A percentile compares a stretch with the other conserved stretches of the same genome.
These are phyloP conservation scores for Bufo bufo DNA, from an alignment of 2,113 vertebrate genomes.

Conservation along the genomic window DNA sequence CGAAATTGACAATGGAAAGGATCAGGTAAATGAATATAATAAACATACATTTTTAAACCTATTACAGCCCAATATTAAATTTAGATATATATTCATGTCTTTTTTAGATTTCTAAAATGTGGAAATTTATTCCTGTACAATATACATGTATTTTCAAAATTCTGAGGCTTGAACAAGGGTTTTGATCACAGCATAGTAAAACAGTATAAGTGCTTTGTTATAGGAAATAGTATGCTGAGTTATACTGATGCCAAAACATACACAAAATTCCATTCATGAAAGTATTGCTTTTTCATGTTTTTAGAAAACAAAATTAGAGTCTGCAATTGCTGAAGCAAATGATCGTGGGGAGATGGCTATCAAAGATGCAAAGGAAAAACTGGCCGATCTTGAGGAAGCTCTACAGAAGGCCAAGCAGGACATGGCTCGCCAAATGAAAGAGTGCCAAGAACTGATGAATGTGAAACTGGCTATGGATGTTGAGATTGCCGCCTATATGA, in stretches of 20 bases:
- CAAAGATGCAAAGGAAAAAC: slow-evolving; percentile 68
- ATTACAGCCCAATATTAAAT: too few relatives aligned
- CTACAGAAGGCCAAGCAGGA: slow-evolving; percentile 59
- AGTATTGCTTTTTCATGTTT: not conserved
- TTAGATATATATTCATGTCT: too few relatives aligned
- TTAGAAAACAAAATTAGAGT: slow-evolving; percentile 69
- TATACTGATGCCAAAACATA: not conserved
- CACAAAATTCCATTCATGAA: not conserved
- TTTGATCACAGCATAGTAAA: too few relatives aligned
- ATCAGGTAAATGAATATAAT: slow-evolving; percentile 68
- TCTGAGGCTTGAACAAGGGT: too few relatives aligned
- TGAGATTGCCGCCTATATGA: slow-evolving; percentile 75
- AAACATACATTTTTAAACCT: not conserved
- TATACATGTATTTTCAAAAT: too few relatives aligned
- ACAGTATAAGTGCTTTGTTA: too few relatives aligned
- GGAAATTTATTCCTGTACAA: too few relatives aligned
- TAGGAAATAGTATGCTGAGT: too few relatives aligned
- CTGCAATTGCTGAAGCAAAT: slow-evolving; percentile 61
- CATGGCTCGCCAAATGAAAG: slow-evolving; percentile 39
- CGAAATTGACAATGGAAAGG: slow-evolving; percentile 77
- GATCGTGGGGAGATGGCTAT: slow-evolving; percentile 65
- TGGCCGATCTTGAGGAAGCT: slow-evolving; percentile 68
- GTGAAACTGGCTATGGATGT: slow-evolving; percentile 64
- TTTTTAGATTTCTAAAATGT: too few relatives aligned
- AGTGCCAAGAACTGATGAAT: slow-evolving; percentile 56